phyloP scores from a whole-genome alignment of 2,797 vertebrate genomes.

The Cebuella pygmaea region DNA sequence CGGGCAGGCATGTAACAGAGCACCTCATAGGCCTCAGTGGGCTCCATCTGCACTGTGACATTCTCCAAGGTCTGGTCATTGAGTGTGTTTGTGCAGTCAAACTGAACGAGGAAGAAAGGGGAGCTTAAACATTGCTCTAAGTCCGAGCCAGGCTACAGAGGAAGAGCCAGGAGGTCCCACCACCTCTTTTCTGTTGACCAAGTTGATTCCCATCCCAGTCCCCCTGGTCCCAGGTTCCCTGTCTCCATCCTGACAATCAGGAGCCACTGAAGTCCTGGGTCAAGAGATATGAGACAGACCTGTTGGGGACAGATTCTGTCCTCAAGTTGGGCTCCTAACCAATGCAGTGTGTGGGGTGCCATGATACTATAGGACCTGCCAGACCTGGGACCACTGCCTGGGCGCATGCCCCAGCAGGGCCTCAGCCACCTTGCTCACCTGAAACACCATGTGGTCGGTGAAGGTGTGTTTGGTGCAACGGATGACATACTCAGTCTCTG shows the following conservation, averaged over 20 bases:
- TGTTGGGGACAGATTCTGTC: neutral
- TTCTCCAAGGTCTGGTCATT: constrained; percentile 89
- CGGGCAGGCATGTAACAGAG: constrained; percentile 85
- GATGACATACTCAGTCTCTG: constrained; percentile 89
- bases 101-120: constrained; percentile 77
- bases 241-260: neutral
- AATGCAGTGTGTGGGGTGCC: neutral
- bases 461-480: constrained; percentile 89
- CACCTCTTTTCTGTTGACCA: neutral
- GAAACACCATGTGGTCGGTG: constrained; percentile 87
- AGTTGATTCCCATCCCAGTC: no score
- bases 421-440: constrained; percentile 81
- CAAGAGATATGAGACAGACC: neutral
- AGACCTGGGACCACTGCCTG: neutral
- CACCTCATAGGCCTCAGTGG: constrained; percentile 89
- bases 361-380: neutral
- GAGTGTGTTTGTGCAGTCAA: constrained; percentile 90
- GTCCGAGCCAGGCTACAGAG: no score
- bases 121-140: neutral
- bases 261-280: neutral
- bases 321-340: neutral
- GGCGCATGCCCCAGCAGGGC: neutral
- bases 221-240: neutral
- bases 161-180: neutral
- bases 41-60: constrained; percentile 89